Conservation (phyloP, 2,797 vertebrate species). For the Macrochelys suwanniensis region DNA sequence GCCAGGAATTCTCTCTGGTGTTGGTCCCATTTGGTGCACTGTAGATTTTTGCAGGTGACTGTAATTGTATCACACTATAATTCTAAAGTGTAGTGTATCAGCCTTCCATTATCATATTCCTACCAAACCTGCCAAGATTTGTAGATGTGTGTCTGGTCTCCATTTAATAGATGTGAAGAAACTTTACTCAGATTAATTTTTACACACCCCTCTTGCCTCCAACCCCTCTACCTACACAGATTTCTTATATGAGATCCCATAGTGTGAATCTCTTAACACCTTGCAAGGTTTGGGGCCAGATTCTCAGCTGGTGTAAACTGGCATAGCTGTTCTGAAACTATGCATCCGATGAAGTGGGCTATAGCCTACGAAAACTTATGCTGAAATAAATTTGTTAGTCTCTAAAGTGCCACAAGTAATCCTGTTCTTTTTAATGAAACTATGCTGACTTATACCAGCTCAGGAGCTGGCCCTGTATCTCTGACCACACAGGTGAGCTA, state of each 20-base stretch:
- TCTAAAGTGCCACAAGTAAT: no score
- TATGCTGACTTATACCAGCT: background rate
- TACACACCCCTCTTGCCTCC: background rate
- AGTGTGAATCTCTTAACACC: background rate
- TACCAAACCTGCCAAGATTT: slow-evolving; percentile 64
- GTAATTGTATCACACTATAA: slow-evolving; percentile 11
- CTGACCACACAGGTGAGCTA: background rate
- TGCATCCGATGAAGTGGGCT: no score
- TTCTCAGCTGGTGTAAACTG: accelerated
- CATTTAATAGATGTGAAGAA: background rate
- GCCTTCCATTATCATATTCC: slow-evolving; percentile 13
- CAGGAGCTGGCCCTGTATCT: background rate
- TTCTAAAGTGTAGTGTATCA: slow-evolving; percentile 13
- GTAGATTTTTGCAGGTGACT: background rate
- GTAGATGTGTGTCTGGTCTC: slow-evolving; percentile 54
- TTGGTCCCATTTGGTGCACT: slow-evolving; percentile 11
- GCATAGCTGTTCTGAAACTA: background rate
- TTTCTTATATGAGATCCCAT: background rate
- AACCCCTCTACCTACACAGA: background rate
- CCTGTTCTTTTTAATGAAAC: background rate
- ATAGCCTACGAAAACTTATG: no score
- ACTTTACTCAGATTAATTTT: background rate
- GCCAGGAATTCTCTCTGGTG: background rate
- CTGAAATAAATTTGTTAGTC: no score
- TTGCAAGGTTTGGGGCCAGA: accelerated